Base-by-base conservation (phyloP, 2,888 invertebrate species). In the Liopterus haemorrhoidalis region DNA sequence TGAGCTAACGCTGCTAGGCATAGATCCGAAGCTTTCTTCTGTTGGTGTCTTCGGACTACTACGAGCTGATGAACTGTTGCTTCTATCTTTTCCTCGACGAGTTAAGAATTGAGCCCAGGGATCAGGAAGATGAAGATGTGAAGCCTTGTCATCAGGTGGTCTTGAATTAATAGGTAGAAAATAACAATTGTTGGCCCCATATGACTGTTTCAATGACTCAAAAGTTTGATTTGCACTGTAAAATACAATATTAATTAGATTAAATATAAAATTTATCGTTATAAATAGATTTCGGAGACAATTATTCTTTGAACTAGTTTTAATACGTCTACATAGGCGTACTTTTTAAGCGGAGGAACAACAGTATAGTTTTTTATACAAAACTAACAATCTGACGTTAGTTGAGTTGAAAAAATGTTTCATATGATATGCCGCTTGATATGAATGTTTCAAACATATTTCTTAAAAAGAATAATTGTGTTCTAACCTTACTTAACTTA, bases 161-260 rank as follows among this genome's bases (percentile, higher is more conserved):
- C 82, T 76, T 1, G 95, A 94, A 70, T 96, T 97, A 51, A 95
- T 84, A 64, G 83, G 81, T 45, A 97, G 71, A 59, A 96, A 73
- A 64, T 94, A 93, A 67, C 95, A 95, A 63, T 85, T 85, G 57
- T 80, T 77, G 24, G 81, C 76, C 8, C 95, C 95, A 71, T 90
- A 96, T 9, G 84, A 81, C 39, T 84, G 80, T 69, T 92, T 90
- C 64, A 97, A 76, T 51, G 81, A 79, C 58, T 89, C 86, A 70
- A 86, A 93, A 43, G 84, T 73, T 52, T 82, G 76, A 61, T 86
- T 86, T 41, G 92, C 90, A 64, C 92, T 93, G 64, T 53, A 74
- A 41, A 40, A 18, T 32, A 41, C 3, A 41, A 38, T 4, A 43
- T 37, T 30, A 11, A 22, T 20, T 24, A 24, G 46, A 30, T 32